Evolutionary conservation across 2,888 invertebrate species (phyloP).

Genomic region (Drosophila lacicola): DNA sequence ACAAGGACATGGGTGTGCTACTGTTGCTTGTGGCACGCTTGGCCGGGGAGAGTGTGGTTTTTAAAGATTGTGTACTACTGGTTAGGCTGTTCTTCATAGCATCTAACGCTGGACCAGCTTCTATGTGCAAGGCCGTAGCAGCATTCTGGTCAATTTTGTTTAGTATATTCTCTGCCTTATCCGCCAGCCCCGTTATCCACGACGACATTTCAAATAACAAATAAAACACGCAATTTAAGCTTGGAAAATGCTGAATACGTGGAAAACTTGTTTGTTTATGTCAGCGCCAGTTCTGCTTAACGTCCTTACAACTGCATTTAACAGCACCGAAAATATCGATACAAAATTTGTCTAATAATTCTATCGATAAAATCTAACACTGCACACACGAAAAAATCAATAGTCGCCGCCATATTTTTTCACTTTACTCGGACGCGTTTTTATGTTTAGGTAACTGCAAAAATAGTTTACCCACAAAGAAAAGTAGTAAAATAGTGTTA

Average conservation of each 20-base stretch:
- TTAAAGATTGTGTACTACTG: conserved; percentile 73
- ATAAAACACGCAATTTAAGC: conserved; percentile 8
- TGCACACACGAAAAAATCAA: conserved; percentile 66
- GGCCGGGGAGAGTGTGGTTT: conserved; percentile 69
- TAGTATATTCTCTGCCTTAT: conserved; percentile 90
- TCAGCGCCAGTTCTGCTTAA: conserved; percentile 20
- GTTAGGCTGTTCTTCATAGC: conserved; percentile 65
- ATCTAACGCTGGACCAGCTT: conserved; percentile 52
- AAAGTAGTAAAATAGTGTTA: conserved; percentile 32
- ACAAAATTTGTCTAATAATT: not conserved
- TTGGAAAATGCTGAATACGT: conserved; percentile 40
- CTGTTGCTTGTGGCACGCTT: conserved; percentile 35
- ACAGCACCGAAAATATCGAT: conserved; percentile 28
- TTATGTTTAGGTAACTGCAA: conserved; percentile 55
- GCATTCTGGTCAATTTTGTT: conserved; percentile 91
- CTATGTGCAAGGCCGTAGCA: conserved; percentile 87
- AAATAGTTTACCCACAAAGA: conserved; percentile 22
- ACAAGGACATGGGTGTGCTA: conserved; percentile 44
- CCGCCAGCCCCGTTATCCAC: conserved; percentile 91
- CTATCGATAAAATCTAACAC: conserved; percentile 34
- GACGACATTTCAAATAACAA: conserved; percentile 86
- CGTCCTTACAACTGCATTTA: not conserved
- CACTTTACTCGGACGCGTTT: conserved; percentile 66
- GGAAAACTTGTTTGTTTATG: conserved; percentile 52
- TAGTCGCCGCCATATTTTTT: conserved; percentile 78